These are phyloP conservation scores for Rhopalosiphum padi DNA, from an alignment of 1,140 invertebrate species.

Conservation along the genomic window DNA sequence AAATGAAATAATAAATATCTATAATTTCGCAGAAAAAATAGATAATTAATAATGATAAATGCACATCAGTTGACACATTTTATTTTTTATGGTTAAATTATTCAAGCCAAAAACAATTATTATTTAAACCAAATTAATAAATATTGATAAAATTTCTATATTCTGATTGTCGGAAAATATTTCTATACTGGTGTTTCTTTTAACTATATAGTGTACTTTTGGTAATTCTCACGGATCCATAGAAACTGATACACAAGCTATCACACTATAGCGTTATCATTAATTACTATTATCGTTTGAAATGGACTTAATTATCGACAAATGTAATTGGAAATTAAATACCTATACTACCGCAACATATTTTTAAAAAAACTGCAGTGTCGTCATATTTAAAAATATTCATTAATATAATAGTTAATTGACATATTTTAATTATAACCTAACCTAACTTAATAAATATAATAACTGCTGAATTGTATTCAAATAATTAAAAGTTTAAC, in stretches of 20 bases:
- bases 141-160: background rate
- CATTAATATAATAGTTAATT: too few species aligned
- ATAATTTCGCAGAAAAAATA: too few species aligned
- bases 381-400: background rate
- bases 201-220: too few species aligned
- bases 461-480: background rate
- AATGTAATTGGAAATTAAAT: background rate
- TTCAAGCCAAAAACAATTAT: too few species aligned
- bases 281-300: background rate
- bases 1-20: too few species aligned
- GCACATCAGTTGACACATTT: too few species aligned
- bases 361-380: background rate
- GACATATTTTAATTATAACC: too few species aligned
- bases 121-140: background rate
- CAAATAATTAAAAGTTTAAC: background rate
- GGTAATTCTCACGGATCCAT: too few species aligned
- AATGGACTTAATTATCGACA: background rate
- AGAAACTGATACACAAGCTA: background rate
- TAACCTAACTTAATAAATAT: too few species aligned
- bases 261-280: background rate
- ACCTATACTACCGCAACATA: background rate
- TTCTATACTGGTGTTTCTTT: too few species aligned
- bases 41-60: too few species aligned
- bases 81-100: too few species aligned
- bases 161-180: background rate